Evolutionary conservation across 2,797 vertebrate species (phyloP), one percentile per base, ranked within the genome.

Genomic region (Paratrypauchen microcephalus): DNA sequence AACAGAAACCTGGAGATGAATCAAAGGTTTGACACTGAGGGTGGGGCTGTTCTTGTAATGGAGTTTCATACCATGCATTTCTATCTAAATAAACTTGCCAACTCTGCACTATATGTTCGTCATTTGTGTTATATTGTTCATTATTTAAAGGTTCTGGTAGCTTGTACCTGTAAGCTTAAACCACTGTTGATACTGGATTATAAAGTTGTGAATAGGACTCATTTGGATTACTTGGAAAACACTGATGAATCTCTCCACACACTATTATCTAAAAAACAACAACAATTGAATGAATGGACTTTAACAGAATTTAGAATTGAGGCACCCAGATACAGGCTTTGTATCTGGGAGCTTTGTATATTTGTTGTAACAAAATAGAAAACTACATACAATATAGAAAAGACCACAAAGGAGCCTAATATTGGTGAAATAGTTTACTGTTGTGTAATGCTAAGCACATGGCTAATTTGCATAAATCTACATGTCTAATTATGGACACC

Each of bases 1-100:
- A 7, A n/a, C 58, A 21, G 52, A 70, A 26, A 41, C 41, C 74
- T 80, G 58, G 72, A 69, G 69, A 68, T 62, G 21, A 71, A 56
- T 13, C 52, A 79, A 65, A 78, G 63, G 74, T 21, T 50, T 66
- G 74, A 28, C 58, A 24, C 60, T 52, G 62, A 69, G 86, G 87
- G 85, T 71, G 86, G 78, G 73, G 83, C 11, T 69, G 2, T 87
- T 87, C 87, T 75, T 87, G 78, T 76, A 41, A 72, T 83, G 69
- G 71, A 73, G 68, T 62, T 81, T 84, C 74, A 65, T 75, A 30
- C 24, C 56, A 19, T 72, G 28, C 13, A 3, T 68, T 71, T 41
- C 26, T 21, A 32, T 61, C 55, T 59, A 12, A 70, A 69, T 72
- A 71, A 79, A 75, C 79, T 18, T 59, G 16, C 16, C 5, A 16